Evolutionary conservation across 30 jellyfish, hydroid and myxozoan species (phyloP).

Genomic region (Euphysa ruthae): DNA sequence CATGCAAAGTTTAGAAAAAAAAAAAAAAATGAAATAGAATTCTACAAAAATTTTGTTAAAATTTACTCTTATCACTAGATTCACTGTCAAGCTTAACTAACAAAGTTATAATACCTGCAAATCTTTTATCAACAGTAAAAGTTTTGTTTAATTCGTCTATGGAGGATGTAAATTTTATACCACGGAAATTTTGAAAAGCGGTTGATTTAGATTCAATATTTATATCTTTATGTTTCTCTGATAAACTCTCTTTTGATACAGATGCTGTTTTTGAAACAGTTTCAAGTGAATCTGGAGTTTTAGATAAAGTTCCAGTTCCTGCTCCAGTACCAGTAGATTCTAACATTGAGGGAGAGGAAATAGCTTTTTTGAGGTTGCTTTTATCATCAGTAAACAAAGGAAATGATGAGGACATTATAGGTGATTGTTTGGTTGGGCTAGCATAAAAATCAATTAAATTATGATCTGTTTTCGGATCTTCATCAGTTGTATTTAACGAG

Average conservation of each 20-base stretch:
- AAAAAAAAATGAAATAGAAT: too few species aligned
- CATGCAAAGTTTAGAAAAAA: too few species aligned
- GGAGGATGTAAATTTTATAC: constrained; percentile 1
- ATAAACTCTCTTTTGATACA: too few species aligned
- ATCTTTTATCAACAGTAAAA: neutral
- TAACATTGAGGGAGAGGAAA: neutral
- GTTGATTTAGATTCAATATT: too few species aligned
- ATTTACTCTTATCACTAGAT: too few species aligned
- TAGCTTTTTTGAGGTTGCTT: neutral
- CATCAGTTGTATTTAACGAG: too few species aligned
- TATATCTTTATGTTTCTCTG: too few species aligned
- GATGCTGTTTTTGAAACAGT: neutral
- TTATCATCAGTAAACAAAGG: neutral
- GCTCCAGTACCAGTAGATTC: neutral
- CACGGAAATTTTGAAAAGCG: neutral
- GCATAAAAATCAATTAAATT: neutral
- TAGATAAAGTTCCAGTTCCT: neutral
- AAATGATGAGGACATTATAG: too few species aligned
- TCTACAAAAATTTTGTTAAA: too few species aligned
- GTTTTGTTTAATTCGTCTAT: constrained; percentile 15
- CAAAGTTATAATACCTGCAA: neutral
- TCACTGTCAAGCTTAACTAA: too few species aligned
- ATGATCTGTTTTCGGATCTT: too few species aligned
- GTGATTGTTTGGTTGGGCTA: neutral
- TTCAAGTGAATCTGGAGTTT: neutral